These are phyloP conservation scores for Pagetopsis macropterus DNA, from an alignment of 2,797 vertebrate species.

Conservation along the genomic window DNA sequence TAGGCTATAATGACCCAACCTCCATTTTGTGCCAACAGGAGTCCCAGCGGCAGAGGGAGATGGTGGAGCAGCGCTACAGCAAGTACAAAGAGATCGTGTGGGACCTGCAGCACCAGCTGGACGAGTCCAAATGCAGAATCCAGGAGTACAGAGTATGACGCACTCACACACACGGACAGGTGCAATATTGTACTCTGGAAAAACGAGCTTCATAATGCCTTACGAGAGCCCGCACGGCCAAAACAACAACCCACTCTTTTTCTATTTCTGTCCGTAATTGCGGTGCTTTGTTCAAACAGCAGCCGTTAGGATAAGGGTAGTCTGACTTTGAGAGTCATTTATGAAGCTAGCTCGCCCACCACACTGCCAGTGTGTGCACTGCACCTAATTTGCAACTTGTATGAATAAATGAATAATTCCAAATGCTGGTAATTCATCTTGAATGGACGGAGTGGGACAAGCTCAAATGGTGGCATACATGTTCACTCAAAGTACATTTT, in stretches of 20 bases:
- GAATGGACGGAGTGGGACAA: conserved; percentile 33
- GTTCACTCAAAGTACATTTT: conserved; percentile 35
- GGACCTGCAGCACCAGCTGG: conserved; percentile 86
- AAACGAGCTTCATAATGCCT: conserved; percentile 38
- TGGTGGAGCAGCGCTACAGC: conserved; percentile 84
- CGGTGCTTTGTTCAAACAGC: conserved; percentile 56
- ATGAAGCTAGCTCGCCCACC: conserved; percentile 66
- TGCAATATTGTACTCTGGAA: neutral
- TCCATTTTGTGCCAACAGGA: conserved; percentile 78
- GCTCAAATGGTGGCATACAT: conserved; percentile 19
- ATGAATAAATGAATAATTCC: conserved; percentile 74
- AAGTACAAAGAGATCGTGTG: conserved; percentile 88
- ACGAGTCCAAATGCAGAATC: conserved; percentile 86
- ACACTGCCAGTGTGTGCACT: conserved; percentile 38
- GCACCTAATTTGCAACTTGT: conserved; percentile 67
- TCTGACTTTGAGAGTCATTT: conserved; percentile 64
- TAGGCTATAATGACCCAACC: neutral
- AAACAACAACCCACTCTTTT: conserved; percentile 61
- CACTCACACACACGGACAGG: neutral
- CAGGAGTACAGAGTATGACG: conserved; percentile 84
- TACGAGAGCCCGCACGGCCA: conserved; percentile 28
- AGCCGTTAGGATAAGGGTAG: conserved; percentile 55
- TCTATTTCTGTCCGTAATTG: conserved; percentile 67
- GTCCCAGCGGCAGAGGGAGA: conserved; percentile 81
- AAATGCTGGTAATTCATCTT: conserved; percentile 41